phyloP scores from a whole-genome alignment of 1,140 invertebrate genomes.

The Orchestia grillus region DNA sequence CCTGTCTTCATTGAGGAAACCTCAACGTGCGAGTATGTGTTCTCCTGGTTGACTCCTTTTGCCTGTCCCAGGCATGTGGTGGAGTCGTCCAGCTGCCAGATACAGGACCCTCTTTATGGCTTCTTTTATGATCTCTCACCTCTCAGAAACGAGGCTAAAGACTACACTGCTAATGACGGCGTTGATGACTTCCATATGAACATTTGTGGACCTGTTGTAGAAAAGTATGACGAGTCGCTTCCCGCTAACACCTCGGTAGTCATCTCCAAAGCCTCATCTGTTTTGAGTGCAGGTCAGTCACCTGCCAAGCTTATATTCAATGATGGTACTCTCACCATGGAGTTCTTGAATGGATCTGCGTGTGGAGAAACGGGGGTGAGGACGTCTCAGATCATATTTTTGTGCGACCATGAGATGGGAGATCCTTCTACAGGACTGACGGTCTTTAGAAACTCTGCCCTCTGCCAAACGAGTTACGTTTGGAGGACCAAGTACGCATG shows the following conservation, averaged over 20 bases:
- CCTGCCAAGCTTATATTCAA: slow-evolving; percentile 62
- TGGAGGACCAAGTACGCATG: slow-evolving; percentile 63
- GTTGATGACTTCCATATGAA: slow-evolving; percentile 61
- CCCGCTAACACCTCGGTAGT: not conserved
- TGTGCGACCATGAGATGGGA: slow-evolving; percentile 64
- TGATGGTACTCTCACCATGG: slow-evolving; percentile 64
- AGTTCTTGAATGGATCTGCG: slow-evolving; percentile 60
- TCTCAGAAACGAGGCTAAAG: slow-evolving; percentile 59
- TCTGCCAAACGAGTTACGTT: slow-evolving; percentile 58
- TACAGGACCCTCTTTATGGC: slow-evolving; percentile 64
- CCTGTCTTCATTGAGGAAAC: slow-evolving; percentile 63
- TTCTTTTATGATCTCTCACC: slow-evolving; percentile 62
- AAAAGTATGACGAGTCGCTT: slow-evolving; percentile 43
- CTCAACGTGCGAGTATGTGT: slow-evolving; percentile 63
- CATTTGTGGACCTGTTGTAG: slow-evolving; percentile 63
- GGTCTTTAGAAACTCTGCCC: slow-evolving; percentile 54
- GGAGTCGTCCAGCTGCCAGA: slow-evolving; percentile 55
- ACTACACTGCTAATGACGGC: slow-evolving; percentile 62
- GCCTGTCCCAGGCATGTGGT: slow-evolving; percentile 63
- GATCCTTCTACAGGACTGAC: slow-evolving; percentile 59
- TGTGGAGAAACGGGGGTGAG: slow-evolving; percentile 58
- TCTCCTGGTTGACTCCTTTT: slow-evolving; percentile 63
- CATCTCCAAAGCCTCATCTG: slow-evolving; percentile 21
- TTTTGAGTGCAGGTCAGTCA: slow-evolving; percentile 58
- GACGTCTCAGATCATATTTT: slow-evolving; percentile 62